Evolutionary conservation across 2,888 invertebrate genomes (phyloP).

Genomic region (Matsumyia berberina): DNA sequence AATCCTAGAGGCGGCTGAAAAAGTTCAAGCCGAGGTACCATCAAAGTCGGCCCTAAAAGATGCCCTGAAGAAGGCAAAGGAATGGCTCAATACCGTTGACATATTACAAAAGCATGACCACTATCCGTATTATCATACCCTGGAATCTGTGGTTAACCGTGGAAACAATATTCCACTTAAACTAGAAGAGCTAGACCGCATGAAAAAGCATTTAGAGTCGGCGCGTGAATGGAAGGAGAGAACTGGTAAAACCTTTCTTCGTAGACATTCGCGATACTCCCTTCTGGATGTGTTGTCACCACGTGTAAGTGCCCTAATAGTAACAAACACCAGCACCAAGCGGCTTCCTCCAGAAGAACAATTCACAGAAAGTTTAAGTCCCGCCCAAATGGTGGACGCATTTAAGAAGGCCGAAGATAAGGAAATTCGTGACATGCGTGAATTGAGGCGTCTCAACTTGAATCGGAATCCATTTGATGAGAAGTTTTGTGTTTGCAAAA

Average conservation of each 20-base stretch:
- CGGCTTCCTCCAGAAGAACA: slow-evolving; percentile 81
- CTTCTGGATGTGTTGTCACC: slow-evolving; percentile 89
- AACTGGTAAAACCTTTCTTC: slow-evolving; percentile 92
- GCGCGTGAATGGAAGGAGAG: slow-evolving; percentile 93
- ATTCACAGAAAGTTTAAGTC: slow-evolving; percentile 87
- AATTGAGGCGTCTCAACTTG: slow-evolving; percentile 85
- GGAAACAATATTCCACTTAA: slow-evolving; percentile 90
- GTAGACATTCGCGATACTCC: slow-evolving; percentile 88
- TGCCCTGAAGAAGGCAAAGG: slow-evolving; percentile 83
- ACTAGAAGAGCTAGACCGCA: slow-evolving; percentile 89
- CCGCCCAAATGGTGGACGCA: slow-evolving; percentile 89
- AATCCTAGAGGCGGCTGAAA: slow-evolving; percentile 86
- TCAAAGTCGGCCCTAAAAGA: slow-evolving; percentile 90
- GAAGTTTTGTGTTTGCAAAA: slow-evolving; percentile 91
- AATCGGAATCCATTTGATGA: slow-evolving; percentile 84
- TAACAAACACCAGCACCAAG: slow-evolving; percentile 86
- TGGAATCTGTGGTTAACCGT: slow-evolving; percentile 91
- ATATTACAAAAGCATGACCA: slow-evolving; percentile 90
- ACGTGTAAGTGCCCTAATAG: slow-evolving; percentile 74
- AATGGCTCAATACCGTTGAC: slow-evolving; percentile 85
- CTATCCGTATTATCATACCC: slow-evolving; percentile 92
- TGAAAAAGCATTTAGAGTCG: slow-evolving; percentile 89
- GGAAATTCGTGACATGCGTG: slow-evolving; percentile 90
- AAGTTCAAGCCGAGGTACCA: slow-evolving; percentile 93
- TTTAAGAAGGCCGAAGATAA: slow-evolving; percentile 91